Base-by-base conservation (phyloP, 1,140 invertebrate species). In the Papilio dardanus region DNA sequence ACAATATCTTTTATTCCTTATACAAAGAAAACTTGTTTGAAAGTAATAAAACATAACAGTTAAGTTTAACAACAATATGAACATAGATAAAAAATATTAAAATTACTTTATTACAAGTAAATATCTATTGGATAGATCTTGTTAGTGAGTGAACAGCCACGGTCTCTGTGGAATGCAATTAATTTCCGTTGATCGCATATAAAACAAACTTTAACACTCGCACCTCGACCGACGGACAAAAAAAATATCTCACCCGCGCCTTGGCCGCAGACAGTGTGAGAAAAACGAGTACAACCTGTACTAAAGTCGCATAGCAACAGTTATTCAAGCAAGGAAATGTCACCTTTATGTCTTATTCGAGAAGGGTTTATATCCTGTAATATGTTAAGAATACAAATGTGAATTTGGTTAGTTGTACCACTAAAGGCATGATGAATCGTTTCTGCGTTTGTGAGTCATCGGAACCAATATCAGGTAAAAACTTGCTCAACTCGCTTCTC, bases 381-480 rank as follows among this genome's bases (percentile, higher is more conserved):
- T 8, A 54, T 35, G 24, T 19, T 10, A 40, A 16, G 5, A 30
- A 33, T 35, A 21, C 19, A 33, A 14, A 16, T 35, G 42, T 19
- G 2, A 73, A n/a, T 73, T 35, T 30, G 46, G 71, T 58, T 54
- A 46, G 21, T 10, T 73, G 46, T 73, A 54, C 71, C 42, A 54
- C 71, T 73, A 73, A 73, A 73, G 71, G 30, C 71, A 73, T 54
- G 71, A 73, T 73, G 71, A 58, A 73, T 73, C 71, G 67, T 40
- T 69, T 33, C 46, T 73, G 46, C 71, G 67, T 40, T 69, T 33
- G 71, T 73, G 71, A 73, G 71, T 73, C 71, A 73, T 73, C 16
- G 42, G 30, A 30, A 73, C 71, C 71, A 73, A 54, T 73, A 54
- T 73, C 71, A 73, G 71, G 71, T 73, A 73, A 73, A 73, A 73